Evolutionary conservation across 2,888 invertebrate species (phyloP), one percentile per base, ranked within the genome.

Genomic region (Thumatha senex): DNA sequence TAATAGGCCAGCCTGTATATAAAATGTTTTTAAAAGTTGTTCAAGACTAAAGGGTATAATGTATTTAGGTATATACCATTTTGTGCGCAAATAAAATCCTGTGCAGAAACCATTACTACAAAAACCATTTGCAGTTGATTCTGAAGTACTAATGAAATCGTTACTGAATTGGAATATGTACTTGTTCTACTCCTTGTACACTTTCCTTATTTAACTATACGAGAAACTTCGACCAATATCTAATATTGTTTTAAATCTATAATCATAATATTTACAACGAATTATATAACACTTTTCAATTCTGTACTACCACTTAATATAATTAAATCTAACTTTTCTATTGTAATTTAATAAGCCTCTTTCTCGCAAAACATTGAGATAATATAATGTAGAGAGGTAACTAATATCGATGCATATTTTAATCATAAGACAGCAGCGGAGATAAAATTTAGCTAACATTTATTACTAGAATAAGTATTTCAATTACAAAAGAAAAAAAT

Each of bases 391-490:
- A 63, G 54, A 56, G 56, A 64, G 31, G 18, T 24, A 52, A 58
- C 61, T 67, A 71, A 70, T 64, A 76, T 81, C 80, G 77, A 82
- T 80, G 80, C 72, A 69, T 75, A 61, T 56, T 48, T 63, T 71
- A 70, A 70, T 84, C 84, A 82, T 82, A 82, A 82, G 81, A 83
- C 72, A 67, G 67, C 69, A 72, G 72, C 72, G 70, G 71, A 69
- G 63, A 61, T 65, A 62, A 29, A 55, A 67, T 67, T 61, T 67
- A 65, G 47, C 29, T 47, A 54, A 46, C 63, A 56, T 54, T 66
- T 60, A 24, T 24, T 4, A 24, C 18, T 24, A 24, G 18, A 24
- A 24, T 24, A 4, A 24, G n/a, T n/a, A n/a, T n/a, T n/a, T n/a
- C n/a, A n/a, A n/a, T n/a, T 24, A 4, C 59, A 58, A 59, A 56